Percentiles rank a stretch among this genome's conserved stretches.
These are phyloP conservation scores for Passerina amoena DNA, from an alignment of 2,113 vertebrate genomes.

Conservation along the genomic window DNA sequence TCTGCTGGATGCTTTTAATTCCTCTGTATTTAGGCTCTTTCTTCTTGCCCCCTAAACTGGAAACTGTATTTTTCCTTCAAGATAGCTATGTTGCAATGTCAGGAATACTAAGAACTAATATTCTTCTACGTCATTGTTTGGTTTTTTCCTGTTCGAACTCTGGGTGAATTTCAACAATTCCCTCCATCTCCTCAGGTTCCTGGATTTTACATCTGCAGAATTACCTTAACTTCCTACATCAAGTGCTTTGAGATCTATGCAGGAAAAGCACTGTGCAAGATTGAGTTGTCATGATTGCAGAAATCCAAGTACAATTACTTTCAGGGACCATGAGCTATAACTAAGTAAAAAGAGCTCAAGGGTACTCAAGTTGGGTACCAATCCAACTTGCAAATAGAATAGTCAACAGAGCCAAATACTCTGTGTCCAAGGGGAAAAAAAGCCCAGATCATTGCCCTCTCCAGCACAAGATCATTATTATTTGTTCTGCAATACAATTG, in stretches of 20 bases:
- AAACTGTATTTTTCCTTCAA: neutral
- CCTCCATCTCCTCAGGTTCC: neutral
- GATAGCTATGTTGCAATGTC: neutral
- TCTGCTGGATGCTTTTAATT: neutral
- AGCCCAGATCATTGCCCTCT: neutral
- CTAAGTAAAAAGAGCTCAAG: neutral
- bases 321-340: neutral
- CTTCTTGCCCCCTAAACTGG: neutral
- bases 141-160: neutral
- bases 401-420: slow-evolving; percentile 39
- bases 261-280: neutral
- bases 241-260: neutral
- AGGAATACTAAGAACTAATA: neutral
- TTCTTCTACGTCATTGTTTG: neutral
- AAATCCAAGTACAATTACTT: slow-evolving; percentile 9
- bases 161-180: neutral
- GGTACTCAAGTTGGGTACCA: neutral
- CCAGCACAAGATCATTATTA: neutral
- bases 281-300: neutral
- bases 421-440: neutral
- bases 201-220: neutral
- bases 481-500: neutral
- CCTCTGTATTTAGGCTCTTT: neutral
- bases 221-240: neutral
- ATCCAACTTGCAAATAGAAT: slow-evolving; percentile 17